Percentiles rank a stretch among this genome's conserved stretches.
These are phyloP conservation scores for Halocaridina rubra DNA, from an alignment of 2,888 invertebrate species.

Conservation along the genomic window DNA sequence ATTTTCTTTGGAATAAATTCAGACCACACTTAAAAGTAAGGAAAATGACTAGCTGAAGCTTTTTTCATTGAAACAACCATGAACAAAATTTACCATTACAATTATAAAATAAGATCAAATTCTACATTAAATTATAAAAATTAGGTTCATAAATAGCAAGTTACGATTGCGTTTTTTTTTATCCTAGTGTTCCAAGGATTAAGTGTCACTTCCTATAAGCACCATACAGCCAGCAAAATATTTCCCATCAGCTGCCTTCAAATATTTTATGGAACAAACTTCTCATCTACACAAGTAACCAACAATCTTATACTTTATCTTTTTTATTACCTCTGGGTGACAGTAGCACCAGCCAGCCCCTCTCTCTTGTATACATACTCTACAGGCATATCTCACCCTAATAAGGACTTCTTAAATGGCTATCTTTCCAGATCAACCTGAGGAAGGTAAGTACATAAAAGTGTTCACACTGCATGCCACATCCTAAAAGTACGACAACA, in stretches of 20 bases:
- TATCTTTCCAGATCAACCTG: background rate
- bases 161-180: background rate
- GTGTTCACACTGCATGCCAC: no score
- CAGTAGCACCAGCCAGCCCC: background rate
- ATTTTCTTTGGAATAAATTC: slow-evolving; percentile 47
- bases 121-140: slow-evolving; percentile 24
- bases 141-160: slow-evolving; percentile 5
- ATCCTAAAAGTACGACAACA: no score
- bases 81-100: no score
- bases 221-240: background rate
- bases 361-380: background rate
- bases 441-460: background rate
- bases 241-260: background rate
- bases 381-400: background rate
- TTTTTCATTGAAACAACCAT: slow-evolving; percentile 41
- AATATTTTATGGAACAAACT: no score
- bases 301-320: no score
- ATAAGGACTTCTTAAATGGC: background rate
- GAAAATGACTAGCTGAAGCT: slow-evolving; percentile 57
- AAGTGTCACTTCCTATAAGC: no score
- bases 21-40: slow-evolving; percentile 50
- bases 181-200: no score
- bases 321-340: background rate
- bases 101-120: slow-evolving; percentile 44
- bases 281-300: background rate